These are phyloP conservation scores for Xiphydria camelus DNA, from an alignment of 2,888 invertebrate genomes.

Conservation along the genomic window DNA sequence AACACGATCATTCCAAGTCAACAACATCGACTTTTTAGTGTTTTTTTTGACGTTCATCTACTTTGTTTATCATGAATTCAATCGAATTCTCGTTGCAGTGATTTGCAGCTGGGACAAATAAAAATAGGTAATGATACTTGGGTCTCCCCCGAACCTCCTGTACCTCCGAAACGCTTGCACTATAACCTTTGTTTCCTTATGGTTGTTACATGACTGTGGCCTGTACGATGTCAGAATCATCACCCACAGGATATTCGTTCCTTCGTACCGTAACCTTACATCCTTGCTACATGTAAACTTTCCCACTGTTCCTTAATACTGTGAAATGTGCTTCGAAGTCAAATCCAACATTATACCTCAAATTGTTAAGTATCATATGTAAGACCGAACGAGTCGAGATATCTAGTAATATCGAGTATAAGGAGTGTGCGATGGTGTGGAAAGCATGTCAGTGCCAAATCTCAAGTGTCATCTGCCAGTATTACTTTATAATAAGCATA, in stretches of 20 bases:
- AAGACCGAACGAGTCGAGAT: too few species aligned
- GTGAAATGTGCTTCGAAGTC: too few species aligned
- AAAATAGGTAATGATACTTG: constrained; percentile 41
- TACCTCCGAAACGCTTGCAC: constrained; percentile 26
- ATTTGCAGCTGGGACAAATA: constrained; percentile 38
- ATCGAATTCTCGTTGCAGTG: constrained; percentile 38
- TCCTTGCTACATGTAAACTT: background rate
- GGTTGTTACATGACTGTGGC: constrained; percentile 31
- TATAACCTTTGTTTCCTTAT: constrained; percentile 45
- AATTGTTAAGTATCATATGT: too few species aligned
- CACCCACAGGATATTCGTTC: constrained; percentile 10
- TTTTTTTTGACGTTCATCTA: constrained; percentile 30
- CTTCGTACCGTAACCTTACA: background rate
- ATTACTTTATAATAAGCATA: too few species aligned
- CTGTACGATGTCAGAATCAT: constrained; percentile 14
- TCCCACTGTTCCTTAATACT: too few species aligned
- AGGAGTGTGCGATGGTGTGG: too few species aligned
- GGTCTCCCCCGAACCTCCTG: constrained; percentile 18
- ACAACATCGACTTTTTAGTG: constrained; percentile 33
- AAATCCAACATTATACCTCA: too few species aligned
- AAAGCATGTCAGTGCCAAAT: too few species aligned
- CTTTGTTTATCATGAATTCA: constrained; percentile 47
- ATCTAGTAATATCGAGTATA: too few species aligned
- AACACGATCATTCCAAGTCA: constrained; percentile 31
- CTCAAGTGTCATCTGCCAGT: too few species aligned